phyloP scores from a whole-genome alignment of 2,113 vertebrate species.

The Tychaedon coryphoeus region DNA sequence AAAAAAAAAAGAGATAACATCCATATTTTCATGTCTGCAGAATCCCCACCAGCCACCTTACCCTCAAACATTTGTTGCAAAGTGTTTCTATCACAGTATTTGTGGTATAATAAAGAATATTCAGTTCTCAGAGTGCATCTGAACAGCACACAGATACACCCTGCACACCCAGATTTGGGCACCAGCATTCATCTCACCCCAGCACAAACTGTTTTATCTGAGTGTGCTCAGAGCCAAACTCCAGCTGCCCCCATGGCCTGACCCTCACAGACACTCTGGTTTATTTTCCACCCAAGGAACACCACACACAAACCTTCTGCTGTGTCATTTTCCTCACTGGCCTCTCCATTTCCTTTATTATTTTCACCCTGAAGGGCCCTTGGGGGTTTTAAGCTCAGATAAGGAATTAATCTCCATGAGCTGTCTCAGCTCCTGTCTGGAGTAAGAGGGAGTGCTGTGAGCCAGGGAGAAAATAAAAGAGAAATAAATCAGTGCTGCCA shows the following conservation, averaged over 20 bases:
- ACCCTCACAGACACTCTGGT: background rate
- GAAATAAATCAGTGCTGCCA: background rate
- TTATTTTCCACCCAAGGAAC: background rate
- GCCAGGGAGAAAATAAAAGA: background rate
- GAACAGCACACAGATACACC: too few species aligned
- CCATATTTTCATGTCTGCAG: background rate
- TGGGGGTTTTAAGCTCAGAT: background rate
- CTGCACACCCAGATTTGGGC: background rate
- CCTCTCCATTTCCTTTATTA: background rate
- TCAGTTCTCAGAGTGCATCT: background rate
- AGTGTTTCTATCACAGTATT: background rate
- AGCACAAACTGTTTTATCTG: background rate
- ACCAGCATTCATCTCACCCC: background rate
- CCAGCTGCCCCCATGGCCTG: background rate
- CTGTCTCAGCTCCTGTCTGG: slow-evolving; percentile 11
- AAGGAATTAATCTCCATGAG: slow-evolving; percentile 41
- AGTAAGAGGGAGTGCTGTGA: background rate
- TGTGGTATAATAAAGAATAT: background rate
- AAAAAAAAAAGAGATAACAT: too few species aligned
- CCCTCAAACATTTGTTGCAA: background rate
- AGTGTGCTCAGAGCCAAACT: background rate
- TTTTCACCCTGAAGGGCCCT: background rate
- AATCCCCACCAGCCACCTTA: background rate
- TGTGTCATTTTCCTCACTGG: background rate
- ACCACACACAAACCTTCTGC: background rate